phyloP scores from a whole-genome alignment of 2,888 invertebrate species.

The Argyresthia goedartella region DNA sequence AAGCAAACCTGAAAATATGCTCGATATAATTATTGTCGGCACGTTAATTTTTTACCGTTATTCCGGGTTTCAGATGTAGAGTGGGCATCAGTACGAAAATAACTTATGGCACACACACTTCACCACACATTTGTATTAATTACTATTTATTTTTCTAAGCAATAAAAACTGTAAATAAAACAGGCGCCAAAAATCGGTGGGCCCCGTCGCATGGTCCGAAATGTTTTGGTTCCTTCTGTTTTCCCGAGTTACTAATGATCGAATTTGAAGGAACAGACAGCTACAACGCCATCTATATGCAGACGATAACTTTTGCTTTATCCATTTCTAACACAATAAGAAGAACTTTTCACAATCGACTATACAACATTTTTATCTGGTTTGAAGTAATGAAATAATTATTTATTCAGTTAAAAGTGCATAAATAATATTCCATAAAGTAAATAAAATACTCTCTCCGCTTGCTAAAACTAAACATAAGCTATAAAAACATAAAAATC shows the following conservation, averaged over 20 bases:
- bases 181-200: conserved; percentile 47
- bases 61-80: conserved; percentile 61
- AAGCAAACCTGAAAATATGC: conserved; percentile 31
- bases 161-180: conserved; percentile 24
- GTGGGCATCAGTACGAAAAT: conserved; percentile 50
- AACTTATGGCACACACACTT: conserved; percentile 23
- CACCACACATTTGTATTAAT: conserved; percentile 38
- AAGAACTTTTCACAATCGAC: neutral
- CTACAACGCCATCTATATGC: conserved; percentile 28
- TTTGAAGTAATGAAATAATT: neutral
- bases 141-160: conserved; percentile 5
- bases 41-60: conserved; percentile 46
- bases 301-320: neutral
- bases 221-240: conserved; percentile 58
- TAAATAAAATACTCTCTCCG: neutral
- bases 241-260: conserved; percentile 39
- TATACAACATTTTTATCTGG: neutral
- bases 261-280: conserved; percentile 13
- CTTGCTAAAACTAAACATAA: neutral
- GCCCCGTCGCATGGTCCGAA: conserved; percentile 38
- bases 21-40: conserved; percentile 13
- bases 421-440: neutral
- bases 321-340: too few relatives aligned
- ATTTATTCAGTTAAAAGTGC: neutral
- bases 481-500: neutral